phyloP scores from a whole-genome alignment of 1,140 invertebrate species.

The Apis dorsata region DNA sequence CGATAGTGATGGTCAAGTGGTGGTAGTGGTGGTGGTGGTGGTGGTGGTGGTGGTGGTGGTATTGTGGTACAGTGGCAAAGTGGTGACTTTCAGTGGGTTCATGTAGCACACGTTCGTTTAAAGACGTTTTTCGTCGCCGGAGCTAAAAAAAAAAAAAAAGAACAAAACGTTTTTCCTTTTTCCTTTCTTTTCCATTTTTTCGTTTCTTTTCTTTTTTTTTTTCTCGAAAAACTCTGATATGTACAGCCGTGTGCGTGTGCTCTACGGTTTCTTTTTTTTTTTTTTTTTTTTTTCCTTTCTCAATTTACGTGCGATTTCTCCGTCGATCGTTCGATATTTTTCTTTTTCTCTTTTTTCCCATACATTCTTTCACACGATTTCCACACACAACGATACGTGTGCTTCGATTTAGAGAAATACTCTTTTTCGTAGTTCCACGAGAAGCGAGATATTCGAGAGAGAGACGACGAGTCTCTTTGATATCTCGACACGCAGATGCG shows the following conservation, averaged over 20 bases:
- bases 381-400: no score
- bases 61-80: conserved; percentile 54
- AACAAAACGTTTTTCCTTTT: neutral
- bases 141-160: conserved; percentile 13
- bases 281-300: neutral
- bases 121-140: conserved; percentile 22
- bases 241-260: conserved; percentile 61
- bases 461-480: neutral
- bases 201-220: neutral
- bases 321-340: neutral
- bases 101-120: conserved; percentile 54
- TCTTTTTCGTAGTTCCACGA: neutral
- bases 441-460: neutral
- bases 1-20: conserved; percentile 45
- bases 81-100: conserved; percentile 51
- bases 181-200: neutral
- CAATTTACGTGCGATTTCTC: conserved; percentile 48
- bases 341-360: no score
- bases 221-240: conserved; percentile 24
- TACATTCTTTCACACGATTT: neutral
- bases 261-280: conserved; percentile 20
- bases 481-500: conserved; percentile 2
- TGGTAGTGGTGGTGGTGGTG: conserved; percentile 30
- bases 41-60: conserved; percentile 29
- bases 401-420: neutral